Conservation (phyloP, 1,140 invertebrate species). For the Saccostrea echinata region DNA sequence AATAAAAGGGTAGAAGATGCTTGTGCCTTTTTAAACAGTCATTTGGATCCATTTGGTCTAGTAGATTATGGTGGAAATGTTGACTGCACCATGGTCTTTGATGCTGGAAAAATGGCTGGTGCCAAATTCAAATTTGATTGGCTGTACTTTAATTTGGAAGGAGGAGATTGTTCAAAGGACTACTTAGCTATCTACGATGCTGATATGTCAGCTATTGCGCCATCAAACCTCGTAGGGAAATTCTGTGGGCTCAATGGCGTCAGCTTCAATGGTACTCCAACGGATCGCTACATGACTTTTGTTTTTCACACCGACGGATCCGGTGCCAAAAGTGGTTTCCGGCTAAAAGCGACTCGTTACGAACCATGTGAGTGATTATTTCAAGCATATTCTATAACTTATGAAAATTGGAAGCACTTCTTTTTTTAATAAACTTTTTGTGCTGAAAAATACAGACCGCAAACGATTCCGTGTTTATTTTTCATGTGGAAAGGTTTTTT, state of each 20-base stretch:
- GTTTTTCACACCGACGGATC: slow-evolving; percentile 50
- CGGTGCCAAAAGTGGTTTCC: neutral
- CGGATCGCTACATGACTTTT: slow-evolving; percentile 41
- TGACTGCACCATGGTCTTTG: slow-evolving; percentile 43
- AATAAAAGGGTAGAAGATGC: slow-evolving; percentile 48
- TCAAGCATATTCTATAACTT: too few species aligned
- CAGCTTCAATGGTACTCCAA: neutral
- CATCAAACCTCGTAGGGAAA: slow-evolving; percentile 25
- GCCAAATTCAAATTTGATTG: slow-evolving; percentile 47
- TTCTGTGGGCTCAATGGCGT: slow-evolving; percentile 37
- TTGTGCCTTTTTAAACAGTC: slow-evolving; percentile 42
- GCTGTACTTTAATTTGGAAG: slow-evolving; percentile 42
- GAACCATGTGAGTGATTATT: slow-evolving; percentile 30
- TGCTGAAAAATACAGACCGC: too few species aligned
- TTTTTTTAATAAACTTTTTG: too few species aligned
- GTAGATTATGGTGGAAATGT: slow-evolving; percentile 34
- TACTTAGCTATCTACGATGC: slow-evolving; percentile 44
- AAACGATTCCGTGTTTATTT: too few species aligned
- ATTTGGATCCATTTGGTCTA: slow-evolving; percentile 27
- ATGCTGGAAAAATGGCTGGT: slow-evolving; percentile 39
- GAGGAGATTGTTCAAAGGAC: slow-evolving; percentile 27
- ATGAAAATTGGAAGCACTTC: too few species aligned
- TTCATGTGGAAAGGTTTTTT: too few species aligned
- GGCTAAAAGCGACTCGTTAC: slow-evolving; percentile 40
- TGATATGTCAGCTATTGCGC: slow-evolving; percentile 19